phyloP scores from a whole-genome alignment of 1,140 invertebrate genomes.

The Neodiprion fabricii region DNA sequence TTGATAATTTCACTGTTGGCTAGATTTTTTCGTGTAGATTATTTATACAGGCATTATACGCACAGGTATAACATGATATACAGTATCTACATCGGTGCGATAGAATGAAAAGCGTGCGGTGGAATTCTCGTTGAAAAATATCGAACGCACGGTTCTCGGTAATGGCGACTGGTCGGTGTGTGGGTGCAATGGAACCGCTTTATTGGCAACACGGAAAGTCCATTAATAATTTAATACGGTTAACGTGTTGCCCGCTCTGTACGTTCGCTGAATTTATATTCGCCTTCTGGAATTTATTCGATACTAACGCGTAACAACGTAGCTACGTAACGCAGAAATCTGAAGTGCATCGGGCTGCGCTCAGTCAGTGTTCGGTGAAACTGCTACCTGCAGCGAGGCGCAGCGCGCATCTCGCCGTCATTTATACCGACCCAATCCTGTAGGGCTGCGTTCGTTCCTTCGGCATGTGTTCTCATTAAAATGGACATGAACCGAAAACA shows the following conservation, averaged over 20 bases:
- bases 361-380: no score
- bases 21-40: no score
- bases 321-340: no score
- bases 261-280: slow-evolving; percentile 2
- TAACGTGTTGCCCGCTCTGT: background rate
- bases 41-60: no score
- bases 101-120: no score
- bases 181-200: background rate
- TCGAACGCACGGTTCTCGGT: no score
- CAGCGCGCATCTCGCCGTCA: background rate
- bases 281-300: slow-evolving; percentile 7
- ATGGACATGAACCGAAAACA: slow-evolving; percentile 22
- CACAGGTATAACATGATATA: no score
- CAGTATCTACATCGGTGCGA: no score
- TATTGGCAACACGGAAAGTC: slow-evolving; percentile 41
- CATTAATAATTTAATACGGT: slow-evolving; percentile 45
- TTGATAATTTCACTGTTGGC: no score
- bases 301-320: background rate
- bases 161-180: no score
- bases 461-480: slow-evolving; percentile 27
- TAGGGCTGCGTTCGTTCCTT: background rate
- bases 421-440: slow-evolving; percentile 10
- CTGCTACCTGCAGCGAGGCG: slow-evolving; percentile 2
- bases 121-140: no score
- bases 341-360: no score